Evolutionary conservation across 2,113 vertebrate species (phyloP), one percentile per base, ranked within the genome.

Genomic region (Beaufortia kweichowensis): DNA sequence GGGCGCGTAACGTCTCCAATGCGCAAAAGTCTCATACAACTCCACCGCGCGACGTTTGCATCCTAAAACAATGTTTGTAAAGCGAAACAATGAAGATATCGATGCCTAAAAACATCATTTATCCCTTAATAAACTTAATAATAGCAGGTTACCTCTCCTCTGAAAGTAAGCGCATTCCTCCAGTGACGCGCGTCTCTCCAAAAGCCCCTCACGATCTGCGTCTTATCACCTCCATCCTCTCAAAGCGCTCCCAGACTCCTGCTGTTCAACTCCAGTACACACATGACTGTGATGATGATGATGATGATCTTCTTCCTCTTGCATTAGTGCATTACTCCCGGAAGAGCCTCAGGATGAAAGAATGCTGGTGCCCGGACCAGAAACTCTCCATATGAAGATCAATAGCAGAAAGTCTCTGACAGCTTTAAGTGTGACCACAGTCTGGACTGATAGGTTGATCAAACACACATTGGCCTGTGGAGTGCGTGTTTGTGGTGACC

Each of bases 141-240:
- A 53, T 21, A 53, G 19, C 48, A 53, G n/a, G 14, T 48, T 67
- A 67, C 65, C 65, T 67, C 41, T 48, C 14, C 19, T n/a, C n/a
- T n/a, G 50, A 12, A 4, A 24, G 43, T 19, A 26, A 14, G 24
- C 15, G 41, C 23, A 46, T 48, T 67, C 43, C 65, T n/a, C 28
- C 43, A 50, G 65, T 53, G 26, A 21, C n/a, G 48, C 48, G 48
- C 48, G n/a, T 21, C 48, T 50, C 48, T 39, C 39, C 39, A 26
- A 14, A 17, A 46, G 39, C 10, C 7, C 61, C 63, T 46, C 39
- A 19, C 46, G 41, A 24, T 67, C 26, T 68, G 26, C 65, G 26
- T 31, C 17, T 53, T 19, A 67, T 67, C 43, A 31, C 26, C 26
- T 50, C 43, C 65, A 50, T 67, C 65, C 65, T n/a, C 8, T 4